phyloP scores from a whole-genome alignment of 2,888 invertebrate species.

The Andrena fulva region DNA sequence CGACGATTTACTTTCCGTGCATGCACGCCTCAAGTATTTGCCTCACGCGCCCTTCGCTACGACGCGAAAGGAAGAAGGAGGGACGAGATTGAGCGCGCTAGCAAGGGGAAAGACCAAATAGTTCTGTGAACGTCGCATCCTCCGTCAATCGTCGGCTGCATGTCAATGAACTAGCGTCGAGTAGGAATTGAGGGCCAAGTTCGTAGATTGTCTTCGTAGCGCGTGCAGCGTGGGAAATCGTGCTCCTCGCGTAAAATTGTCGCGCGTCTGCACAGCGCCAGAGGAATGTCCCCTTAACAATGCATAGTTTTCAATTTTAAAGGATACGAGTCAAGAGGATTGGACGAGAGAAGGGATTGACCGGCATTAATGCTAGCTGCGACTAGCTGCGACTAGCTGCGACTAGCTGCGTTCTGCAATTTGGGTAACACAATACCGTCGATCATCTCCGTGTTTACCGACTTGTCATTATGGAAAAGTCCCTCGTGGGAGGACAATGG shows the following conservation, averaged over 20 bases:
- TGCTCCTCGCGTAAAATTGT: slow-evolving; percentile 62
- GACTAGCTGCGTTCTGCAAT: slow-evolving; percentile 44
- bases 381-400: too few species aligned
- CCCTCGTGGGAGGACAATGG: slow-evolving; percentile 54
- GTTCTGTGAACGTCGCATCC: slow-evolving; percentile 77
- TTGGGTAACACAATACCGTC: slow-evolving; percentile 52
- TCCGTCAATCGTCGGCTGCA: slow-evolving; percentile 75
- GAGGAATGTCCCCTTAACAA: slow-evolving; percentile 35
- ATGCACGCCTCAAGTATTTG: slow-evolving; percentile 65
- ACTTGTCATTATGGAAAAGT: slow-evolving; percentile 67
- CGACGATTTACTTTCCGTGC: slow-evolving; percentile 63
- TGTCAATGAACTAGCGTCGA: slow-evolving; percentile 69
- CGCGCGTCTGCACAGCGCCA: slow-evolving; percentile 35
- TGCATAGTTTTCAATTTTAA: slow-evolving; percentile 14
- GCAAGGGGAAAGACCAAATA: slow-evolving; percentile 66
- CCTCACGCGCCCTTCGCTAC: slow-evolving; percentile 61
- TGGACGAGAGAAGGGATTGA: slow-evolving; percentile 15
- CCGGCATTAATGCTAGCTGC: slow-evolving; percentile 23
- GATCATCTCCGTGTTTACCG: slow-evolving; percentile 46
- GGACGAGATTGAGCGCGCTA: slow-evolving; percentile 34
- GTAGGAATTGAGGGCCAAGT: slow-evolving; percentile 33
- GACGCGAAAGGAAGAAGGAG: slow-evolving; percentile 43
- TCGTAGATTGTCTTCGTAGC: background rate
- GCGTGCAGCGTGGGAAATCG: slow-evolving; percentile 60
- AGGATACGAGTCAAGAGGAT: background rate